Percentiles rank a stretch among this genome's conserved stretches.
These are phyloP conservation scores for Shinisaurus crocodilurus DNA, from an alignment of 2,113 vertebrate species.

Conservation along the genomic window DNA sequence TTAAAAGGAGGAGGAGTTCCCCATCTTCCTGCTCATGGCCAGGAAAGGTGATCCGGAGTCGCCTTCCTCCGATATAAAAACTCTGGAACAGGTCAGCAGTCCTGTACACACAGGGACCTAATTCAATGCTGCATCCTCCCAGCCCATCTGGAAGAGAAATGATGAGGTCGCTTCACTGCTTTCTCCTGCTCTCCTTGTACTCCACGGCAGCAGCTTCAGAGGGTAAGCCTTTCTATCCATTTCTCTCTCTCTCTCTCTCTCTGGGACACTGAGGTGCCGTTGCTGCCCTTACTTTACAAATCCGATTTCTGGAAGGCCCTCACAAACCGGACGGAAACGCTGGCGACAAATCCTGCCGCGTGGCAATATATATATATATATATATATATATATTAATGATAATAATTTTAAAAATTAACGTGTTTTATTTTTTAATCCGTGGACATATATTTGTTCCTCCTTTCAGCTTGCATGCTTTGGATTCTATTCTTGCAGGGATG, in stretches of 20 bases:
- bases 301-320: neutral
- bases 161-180: constrained; percentile 58
- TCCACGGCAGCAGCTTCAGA: constrained; percentile 55
- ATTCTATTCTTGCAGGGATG: constrained; percentile 40
- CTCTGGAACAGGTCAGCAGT: constrained; percentile 64
- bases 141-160: constrained; percentile 49
- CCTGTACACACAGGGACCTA: constrained; percentile 42
- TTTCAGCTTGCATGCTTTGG: neutral
- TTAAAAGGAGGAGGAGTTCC: constrained; percentile 71
- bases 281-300: constrained; percentile 27
- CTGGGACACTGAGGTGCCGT: constrained; percentile 3
- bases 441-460: neutral
- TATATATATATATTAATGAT: too few species aligned
- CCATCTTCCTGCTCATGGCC: constrained; percentile 64
- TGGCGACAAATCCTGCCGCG: neutral
- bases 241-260: too few species aligned
- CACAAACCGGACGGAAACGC: neutral
- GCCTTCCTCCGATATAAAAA: constrained; percentile 69
- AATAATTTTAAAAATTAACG: neutral
- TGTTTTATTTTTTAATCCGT: too few species aligned
- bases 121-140: constrained; percentile 55
- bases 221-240: constrained; percentile 63
- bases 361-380: too few species aligned
- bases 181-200: constrained; percentile 54
- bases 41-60: constrained; percentile 62